phyloP scores from a whole-genome alignment of 2,888 invertebrate species.

The Brenthis daphne region DNA sequence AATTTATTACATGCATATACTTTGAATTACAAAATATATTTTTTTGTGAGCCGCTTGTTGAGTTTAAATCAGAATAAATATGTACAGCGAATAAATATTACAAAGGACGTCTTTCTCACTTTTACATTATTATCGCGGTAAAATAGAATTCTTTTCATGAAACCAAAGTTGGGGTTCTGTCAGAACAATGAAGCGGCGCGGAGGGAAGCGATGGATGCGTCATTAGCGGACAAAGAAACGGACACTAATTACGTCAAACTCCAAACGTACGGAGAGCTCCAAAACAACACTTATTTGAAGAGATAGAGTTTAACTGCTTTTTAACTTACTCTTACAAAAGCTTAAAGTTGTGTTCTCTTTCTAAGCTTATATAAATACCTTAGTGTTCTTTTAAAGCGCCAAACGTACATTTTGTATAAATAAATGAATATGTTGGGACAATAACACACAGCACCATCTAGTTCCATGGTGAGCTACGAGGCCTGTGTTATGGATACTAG shows the following conservation, averaged over 20 bases:
- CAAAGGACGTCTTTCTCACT: constrained; percentile 7
- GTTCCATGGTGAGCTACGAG: too few relatives aligned
- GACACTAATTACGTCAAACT: constrained; percentile 17
- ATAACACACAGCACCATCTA: too few relatives aligned
- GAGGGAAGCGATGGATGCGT: constrained; percentile 16
- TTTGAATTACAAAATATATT: too few relatives aligned
- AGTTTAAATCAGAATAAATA: background rate
- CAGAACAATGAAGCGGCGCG: constrained; percentile 16
- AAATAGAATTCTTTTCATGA: constrained; percentile 17
- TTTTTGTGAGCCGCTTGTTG: too few relatives aligned
- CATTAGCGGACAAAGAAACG: constrained; percentile 23
- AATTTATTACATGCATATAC: too few relatives aligned
- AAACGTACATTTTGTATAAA: too few relatives aligned
- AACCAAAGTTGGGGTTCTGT: constrained; percentile 12
- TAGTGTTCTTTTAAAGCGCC: too few relatives aligned
- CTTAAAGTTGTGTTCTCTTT: background rate
- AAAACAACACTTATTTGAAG: constrained; percentile 17
- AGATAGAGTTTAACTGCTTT: constrained; percentile 10
- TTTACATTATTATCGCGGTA: constrained; percentile 8
- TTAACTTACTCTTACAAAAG: constrained; percentile 12
- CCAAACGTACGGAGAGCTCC: background rate
- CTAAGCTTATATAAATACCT: background rate
- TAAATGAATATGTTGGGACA: too few relatives aligned
- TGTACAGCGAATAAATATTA: constrained; percentile 2
- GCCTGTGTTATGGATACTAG: too few relatives aligned